Evolutionary conservation across 2,888 invertebrate genomes (phyloP), one percentile per base, ranked within the genome.

Genomic region (Julus scandinavius): DNA sequence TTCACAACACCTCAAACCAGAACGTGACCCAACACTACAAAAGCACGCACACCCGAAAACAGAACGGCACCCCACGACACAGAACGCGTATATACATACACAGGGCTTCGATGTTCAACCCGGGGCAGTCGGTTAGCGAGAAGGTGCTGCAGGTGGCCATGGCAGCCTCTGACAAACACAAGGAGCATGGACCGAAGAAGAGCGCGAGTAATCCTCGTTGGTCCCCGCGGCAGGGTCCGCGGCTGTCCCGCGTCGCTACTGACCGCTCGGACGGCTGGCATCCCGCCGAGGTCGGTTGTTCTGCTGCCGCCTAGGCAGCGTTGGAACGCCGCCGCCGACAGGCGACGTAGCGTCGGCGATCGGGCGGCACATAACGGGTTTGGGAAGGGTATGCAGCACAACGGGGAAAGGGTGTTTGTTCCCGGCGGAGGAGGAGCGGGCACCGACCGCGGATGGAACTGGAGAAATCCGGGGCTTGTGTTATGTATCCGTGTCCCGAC

Each of bases 61-160:
- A n/a, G 40, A 17, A 83, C 83, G 15, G 83, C 13, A 45, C 41
- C 41, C 41, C 41, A 85, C 15, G 40, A 85, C 84, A n/a, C 63
- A 58, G 58, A 58, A 4, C 17, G 58, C 58, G 17, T 15, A 84
- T 84, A 84, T n/a, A n/a, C 85, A n/a, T 85, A 85, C 85, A 85
- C 41, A 85, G 41, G 17, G 85, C 49, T 7, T 41, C 85, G 49
- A 85, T 20, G 49, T 85, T 49, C 17, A 85, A n/a, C 49, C 85
- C 85, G 5, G 85, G 85, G 20, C 85, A 85, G 20, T 85, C 85
- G n/a, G 85, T 85, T 11, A 85, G 49, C 17, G 85, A 85, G 20
- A 85, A 85, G 20, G 85, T 49, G 49, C 45, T 45, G 49, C 45
- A 45, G 49, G 85, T 40, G 85, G 41, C 85, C 85, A 85, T 85